Evolutionary conservation across 2,888 invertebrate species (phyloP).

Genomic region (Eugnorisma glareosa): DNA sequence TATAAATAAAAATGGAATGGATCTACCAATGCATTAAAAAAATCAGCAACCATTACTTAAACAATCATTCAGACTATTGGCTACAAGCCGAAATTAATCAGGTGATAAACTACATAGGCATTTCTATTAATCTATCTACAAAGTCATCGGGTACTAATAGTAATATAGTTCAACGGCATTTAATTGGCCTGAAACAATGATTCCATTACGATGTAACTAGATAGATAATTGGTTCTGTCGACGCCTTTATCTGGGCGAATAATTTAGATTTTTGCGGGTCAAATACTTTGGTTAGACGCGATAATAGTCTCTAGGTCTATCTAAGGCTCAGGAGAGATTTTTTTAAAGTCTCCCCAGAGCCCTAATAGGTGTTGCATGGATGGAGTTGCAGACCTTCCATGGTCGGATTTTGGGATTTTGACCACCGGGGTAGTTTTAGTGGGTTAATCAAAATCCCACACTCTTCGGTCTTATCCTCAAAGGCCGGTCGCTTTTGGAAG

Average conservation of each 20-base stretch:
- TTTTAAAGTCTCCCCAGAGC: not conserved
- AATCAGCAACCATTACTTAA: not conserved
- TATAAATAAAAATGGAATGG: not conserved
- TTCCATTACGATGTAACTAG: constrained; percentile 4
- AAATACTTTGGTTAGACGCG: not conserved
- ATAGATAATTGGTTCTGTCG: constrained; percentile 3
- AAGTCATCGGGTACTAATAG: constrained; percentile 7
- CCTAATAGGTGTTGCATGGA: not conserved
- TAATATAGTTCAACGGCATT: constrained; percentile 49
- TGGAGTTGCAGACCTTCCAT: too few relatives aligned
- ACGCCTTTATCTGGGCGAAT: not conserved
- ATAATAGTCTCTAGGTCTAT: not conserved
- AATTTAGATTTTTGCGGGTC: not conserved
- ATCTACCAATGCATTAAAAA: not conserved
- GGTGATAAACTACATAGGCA: not conserved
- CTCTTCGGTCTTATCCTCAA: not conserved
- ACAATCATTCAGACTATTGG: not conserved
- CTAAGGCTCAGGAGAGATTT: not conserved
- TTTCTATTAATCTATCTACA: not conserved
- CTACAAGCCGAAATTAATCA: not conserved
- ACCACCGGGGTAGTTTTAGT: not conserved
- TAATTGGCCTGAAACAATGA: constrained; percentile 33
- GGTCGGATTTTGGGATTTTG: too few relatives aligned
- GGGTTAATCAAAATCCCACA: not conserved
- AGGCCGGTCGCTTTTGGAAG: not conserved